A percentile compares a stretch with the other conserved stretches of the same genome.
These are phyloP conservation scores for Spongilla lacustris DNA, from an alignment of 37 sponge, comb jelly and placozoan species.

Conservation along the genomic window DNA sequence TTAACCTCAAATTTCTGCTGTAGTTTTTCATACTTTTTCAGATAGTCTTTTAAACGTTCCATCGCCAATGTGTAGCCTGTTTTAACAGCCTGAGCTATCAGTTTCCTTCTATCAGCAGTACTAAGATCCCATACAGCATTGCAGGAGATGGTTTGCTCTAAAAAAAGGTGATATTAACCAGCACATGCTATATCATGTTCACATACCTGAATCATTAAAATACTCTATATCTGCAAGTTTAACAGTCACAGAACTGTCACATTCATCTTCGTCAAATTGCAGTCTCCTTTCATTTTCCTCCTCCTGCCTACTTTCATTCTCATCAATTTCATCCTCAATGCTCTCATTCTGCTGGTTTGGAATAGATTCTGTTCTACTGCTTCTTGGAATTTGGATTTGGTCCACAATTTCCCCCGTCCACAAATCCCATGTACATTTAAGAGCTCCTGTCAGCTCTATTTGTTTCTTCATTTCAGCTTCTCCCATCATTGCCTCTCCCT, in stretches of 20 bases:
- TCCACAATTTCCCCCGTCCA: neutral
- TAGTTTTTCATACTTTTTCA: slow-evolving; percentile 7
- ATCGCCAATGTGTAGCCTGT: neutral
- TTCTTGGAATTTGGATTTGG: too few species aligned
- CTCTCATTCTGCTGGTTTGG: neutral
- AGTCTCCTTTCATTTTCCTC: slow-evolving; percentile 6
- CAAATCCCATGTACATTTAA: neutral
- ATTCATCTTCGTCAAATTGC: neutral
- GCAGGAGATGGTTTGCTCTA: neutral
- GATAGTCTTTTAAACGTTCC: neutral
- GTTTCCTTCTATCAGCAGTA: neutral
- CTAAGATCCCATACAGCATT: slow-evolving; percentile 5
- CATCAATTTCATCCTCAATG: neutral
- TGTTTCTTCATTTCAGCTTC: neutral
- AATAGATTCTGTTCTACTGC: neutral
- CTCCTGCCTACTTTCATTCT: neutral
- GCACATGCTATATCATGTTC: neutral
- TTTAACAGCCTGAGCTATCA: neutral
- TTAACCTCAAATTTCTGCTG: slow-evolving; percentile 10
- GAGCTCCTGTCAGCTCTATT: neutral
- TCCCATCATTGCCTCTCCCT: neutral
- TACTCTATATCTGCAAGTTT: neutral
- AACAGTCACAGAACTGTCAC: neutral
- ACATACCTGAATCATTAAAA: neutral
- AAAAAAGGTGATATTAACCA: neutral